These are phyloP conservation scores for Drosophila paramelanica DNA, from an alignment of 2,888 invertebrate genomes.

Conservation along the genomic window DNA sequence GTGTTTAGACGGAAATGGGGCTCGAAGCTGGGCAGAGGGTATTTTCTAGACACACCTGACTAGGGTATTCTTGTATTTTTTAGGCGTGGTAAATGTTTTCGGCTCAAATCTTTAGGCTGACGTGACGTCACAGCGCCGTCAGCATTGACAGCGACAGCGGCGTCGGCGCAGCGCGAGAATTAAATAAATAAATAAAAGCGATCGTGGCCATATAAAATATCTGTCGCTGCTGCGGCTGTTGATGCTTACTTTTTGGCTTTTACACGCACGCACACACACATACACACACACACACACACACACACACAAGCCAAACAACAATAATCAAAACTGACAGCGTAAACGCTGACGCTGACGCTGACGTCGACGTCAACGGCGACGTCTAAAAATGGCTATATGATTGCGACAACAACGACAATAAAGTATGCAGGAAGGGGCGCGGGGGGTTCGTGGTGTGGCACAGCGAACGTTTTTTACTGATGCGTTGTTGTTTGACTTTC, in stretches of 20 bases:
- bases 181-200: constrained; percentile 60
- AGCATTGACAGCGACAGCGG: neutral
- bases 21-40: neutral
- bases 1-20: no score
- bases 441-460: no score
- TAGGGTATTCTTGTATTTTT: neutral
- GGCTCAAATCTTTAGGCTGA: constrained; percentile 28
- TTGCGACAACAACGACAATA: constrained; percentile 65
- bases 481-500: constrained; percentile 28
- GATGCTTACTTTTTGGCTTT: constrained; percentile 37
- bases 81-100: constrained; percentile 47
- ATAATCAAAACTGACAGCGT: constrained; percentile 47
- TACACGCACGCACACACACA: constrained; percentile 29
- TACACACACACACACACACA: constrained; percentile 22
- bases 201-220: constrained; percentile 36
- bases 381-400: constrained; percentile 69
- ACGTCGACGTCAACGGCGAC: constrained; percentile 28
- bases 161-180: constrained; percentile 22
- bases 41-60: neutral
- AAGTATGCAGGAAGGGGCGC: neutral
- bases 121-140: constrained; percentile 63
- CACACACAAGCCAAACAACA: constrained; percentile 31
- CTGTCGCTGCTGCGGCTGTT: constrained; percentile 13
- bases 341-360: constrained; percentile 13
- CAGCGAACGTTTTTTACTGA: constrained; percentile 31